Conservation (phyloP, 2,113 vertebrate genomes). For the Plestiodon gilberti region DNA sequence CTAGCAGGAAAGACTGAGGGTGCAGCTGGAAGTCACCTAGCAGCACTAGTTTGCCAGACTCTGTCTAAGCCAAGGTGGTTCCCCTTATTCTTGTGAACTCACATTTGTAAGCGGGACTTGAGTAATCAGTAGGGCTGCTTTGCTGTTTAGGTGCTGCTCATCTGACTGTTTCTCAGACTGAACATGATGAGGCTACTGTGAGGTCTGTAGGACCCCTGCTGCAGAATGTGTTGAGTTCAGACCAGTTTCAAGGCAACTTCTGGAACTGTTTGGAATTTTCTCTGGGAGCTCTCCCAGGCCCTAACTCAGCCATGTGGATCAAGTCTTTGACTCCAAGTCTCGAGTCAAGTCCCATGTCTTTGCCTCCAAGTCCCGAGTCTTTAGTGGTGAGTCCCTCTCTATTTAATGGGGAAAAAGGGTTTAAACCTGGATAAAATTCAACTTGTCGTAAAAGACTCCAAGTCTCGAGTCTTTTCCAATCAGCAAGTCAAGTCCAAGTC, state of each 20-base stretch:
- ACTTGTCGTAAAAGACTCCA: too few relatives aligned
- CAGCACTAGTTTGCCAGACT: neutral
- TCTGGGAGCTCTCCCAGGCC: neutral
- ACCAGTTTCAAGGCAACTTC: neutral
- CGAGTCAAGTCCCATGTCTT: too few relatives aligned
- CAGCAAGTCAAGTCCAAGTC: too few relatives aligned
- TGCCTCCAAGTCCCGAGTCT: too few relatives aligned
- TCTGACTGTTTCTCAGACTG: neutral
- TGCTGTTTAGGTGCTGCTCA: neutral
- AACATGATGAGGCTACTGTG: neutral
- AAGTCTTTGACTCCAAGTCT: too few relatives aligned
- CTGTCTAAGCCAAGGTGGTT: neutral
- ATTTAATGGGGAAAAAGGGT: too few relatives aligned
- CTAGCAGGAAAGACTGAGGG: neutral
- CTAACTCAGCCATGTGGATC: neutral
- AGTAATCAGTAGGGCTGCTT: neutral
- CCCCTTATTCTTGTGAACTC: neutral
- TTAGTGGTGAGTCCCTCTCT: too few relatives aligned
- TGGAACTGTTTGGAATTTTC: neutral
- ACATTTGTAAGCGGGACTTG: neutral
- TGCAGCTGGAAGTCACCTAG: neutral
- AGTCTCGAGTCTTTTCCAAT: too few relatives aligned
- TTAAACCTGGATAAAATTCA: too few relatives aligned
- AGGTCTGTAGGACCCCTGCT: neutral
- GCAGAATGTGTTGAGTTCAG: neutral